Evolutionary conservation across 1,140 invertebrate species (phyloP), one percentile per base, ranked within the genome.

Genomic region (Brachionus calyciflorus): DNA sequence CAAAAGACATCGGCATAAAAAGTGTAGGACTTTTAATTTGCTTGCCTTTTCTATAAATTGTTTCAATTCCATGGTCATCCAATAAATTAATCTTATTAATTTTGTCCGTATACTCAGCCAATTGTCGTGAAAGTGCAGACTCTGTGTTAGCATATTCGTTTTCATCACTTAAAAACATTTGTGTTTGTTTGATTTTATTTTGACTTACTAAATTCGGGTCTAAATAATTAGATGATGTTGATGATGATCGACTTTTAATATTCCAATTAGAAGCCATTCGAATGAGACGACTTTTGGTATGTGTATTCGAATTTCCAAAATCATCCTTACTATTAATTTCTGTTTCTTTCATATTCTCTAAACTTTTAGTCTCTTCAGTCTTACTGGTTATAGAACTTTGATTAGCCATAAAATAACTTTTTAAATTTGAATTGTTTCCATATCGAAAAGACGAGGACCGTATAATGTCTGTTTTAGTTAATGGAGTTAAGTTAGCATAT

Each of bases 131-230:
- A 6, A 60, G 30, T 33, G 28, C 33, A 0, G 55, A 40, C n/a
- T 37, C 55, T 5, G 19, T 60, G 2, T 26, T 60, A 6, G 55
- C 55, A 33, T 33, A 60, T 9, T 65, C 60, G 24, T 44, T 65
- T 44, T 65, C 60, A 4, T 65, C 60, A 14, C 40, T 65, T 14
- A 65, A 41, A 44, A 65, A 65, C 60, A 65, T 65, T 24, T 65
- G 60, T 19, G 60, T n/a, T 65, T 65, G 60, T 37, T 41, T 65
- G 41, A 65, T 65, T 24, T 44, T 65, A 12, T 21, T 14, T 21
- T 65, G 60, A 65, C 60, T 65, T 44, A 65, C 60, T 44, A 65
- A 44, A 44, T 41, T 44, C 12, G 60, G 19, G 12, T 65, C 60
- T 6, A 65, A 7, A 17, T 65, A 65, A 24, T 65, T 65, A 21